Conservation (phyloP, 2,888 invertebrate species). For the Dermolepida albohirtum region DNA sequence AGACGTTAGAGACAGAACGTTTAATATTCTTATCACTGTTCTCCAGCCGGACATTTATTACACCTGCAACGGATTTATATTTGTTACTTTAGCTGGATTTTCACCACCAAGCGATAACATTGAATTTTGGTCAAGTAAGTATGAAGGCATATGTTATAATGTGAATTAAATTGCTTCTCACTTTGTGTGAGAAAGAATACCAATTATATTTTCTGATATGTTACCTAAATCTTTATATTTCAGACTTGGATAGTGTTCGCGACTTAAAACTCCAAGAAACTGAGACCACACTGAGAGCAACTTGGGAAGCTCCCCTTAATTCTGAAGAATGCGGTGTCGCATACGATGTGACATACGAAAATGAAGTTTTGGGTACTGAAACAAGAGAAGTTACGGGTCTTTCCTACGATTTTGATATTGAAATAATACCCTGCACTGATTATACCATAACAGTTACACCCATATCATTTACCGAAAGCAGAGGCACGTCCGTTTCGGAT, state of each 20-base stretch:
- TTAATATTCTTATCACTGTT: slow-evolving; percentile 29
- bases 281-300: slow-evolving; percentile 15
- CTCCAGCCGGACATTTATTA: slow-evolving; percentile 38
- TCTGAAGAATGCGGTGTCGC: slow-evolving; percentile 41
- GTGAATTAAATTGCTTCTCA: no score
- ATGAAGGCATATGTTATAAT: neutral
- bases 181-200: no score
- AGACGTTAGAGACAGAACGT: slow-evolving; percentile 31
- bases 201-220: no score
- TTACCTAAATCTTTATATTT: neutral
- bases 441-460: slow-evolving; percentile 37
- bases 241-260: slow-evolving; percentile 37
- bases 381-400: slow-evolving; percentile 15
- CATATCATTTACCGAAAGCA: slow-evolving; percentile 35
- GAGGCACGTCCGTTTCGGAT: slow-evolving; percentile 13
- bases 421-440: slow-evolving; percentile 36
- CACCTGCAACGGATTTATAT: slow-evolving; percentile 40
- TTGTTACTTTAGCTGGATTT: slow-evolving; percentile 38
- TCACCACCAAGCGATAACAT: slow-evolving; percentile 36
- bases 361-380: slow-evolving; percentile 24
- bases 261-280: slow-evolving; percentile 21
- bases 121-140: slow-evolving; percentile 40
- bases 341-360: slow-evolving; percentile 38
- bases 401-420: slow-evolving; percentile 19
- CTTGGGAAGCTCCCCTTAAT: slow-evolving; percentile 39